phyloP scores from a whole-genome alignment of 1,140 invertebrate species.

The Zophobas atratus region DNA sequence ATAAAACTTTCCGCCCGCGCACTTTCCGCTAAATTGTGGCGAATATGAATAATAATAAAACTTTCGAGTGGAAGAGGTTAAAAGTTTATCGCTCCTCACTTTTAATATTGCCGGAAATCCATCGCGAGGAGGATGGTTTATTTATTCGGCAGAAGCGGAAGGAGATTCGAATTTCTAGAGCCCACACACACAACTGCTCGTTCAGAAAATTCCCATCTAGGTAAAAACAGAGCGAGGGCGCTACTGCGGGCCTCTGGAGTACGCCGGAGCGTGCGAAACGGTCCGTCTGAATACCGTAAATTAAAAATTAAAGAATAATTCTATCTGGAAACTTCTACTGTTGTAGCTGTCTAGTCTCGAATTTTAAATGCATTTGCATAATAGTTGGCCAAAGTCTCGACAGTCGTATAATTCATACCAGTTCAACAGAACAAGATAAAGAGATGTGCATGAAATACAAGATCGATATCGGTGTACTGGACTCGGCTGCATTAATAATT shows the following conservation, averaged over 20 bases:
- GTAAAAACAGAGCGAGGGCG: neutral
- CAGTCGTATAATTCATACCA: slow-evolving; percentile 35
- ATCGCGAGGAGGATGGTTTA: slow-evolving; percentile 1
- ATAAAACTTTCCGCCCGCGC: slow-evolving; percentile 16
- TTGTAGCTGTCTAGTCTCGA: slow-evolving; percentile 23
- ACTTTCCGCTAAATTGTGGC: slow-evolving; percentile 16
- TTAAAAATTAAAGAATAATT: slow-evolving; percentile 29
- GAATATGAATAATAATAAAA: slow-evolving; percentile 41
- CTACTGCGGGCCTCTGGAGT: neutral
- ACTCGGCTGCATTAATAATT: neutral
- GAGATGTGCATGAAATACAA: slow-evolving; percentile 3
- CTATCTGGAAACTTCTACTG: slow-evolving; percentile 5
- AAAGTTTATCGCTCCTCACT: slow-evolving; percentile 21
- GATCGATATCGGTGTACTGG: slow-evolving; percentile 1
- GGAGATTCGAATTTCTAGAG: neutral
- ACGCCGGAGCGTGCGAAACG: neutral
- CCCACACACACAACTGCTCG: neutral
- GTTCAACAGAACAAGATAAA: neutral
- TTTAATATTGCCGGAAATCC: slow-evolving; percentile 31
- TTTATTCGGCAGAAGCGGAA: neutral
- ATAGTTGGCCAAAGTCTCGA: slow-evolving; percentile 29
- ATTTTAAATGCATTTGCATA: slow-evolving; percentile 41
- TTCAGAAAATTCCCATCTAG: neutral
- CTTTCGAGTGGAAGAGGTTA: slow-evolving; percentile 22
- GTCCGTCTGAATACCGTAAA: neutral